Base-by-base conservation (phyloP, 2,797 vertebrate genomes). In the Channallabes apus region DNA sequence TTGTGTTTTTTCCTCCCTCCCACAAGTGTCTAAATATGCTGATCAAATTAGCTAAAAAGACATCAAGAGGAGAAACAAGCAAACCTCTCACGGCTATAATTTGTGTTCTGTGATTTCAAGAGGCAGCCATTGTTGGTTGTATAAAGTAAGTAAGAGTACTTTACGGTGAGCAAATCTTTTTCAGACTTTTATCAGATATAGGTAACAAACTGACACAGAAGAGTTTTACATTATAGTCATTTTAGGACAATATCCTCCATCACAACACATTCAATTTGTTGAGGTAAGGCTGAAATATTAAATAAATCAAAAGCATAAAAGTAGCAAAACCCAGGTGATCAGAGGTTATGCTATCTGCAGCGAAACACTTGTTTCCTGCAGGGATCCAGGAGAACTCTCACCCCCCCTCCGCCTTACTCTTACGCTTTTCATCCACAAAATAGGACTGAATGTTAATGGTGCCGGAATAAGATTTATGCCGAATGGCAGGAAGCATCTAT, bases 381-480 rank as follows among this genome's bases (percentile, higher is more conserved):
- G 92, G 93, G 94, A 95, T 95, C 93, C 95, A 95, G 94, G 94
- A 94, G 75, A 90, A 87, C 93, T 93, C 91, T 93, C 91, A 90
- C 92, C 93, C 91, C 77, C 77, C 65, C 85, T 87, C 86, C 84
- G 77, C 84, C 84, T 83, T 8, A 61, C 86, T 86, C 80, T 65
- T 27, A 84, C 75, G 67, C 75, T 82, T 20, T 82, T 41, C 65
- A 86, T 84, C 87, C 86, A 82, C 12, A 75, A 77, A 88, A 83
- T 76, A 75, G 83, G 86, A 82, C 75, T 81, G 64, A 86, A 35
- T 17, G 68, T 82, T 81, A 82, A 82, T 79, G 72, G 51, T 85
- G 80, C 81, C 54, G 65, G 35, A 78, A 61, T 86, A 68, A 56
- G 79, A 64, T 11, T 61, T 59, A 51, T 77, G 56, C 80, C 18